Conservation (phyloP, 1,140 invertebrate species). For the Vanessa atalanta region DNA sequence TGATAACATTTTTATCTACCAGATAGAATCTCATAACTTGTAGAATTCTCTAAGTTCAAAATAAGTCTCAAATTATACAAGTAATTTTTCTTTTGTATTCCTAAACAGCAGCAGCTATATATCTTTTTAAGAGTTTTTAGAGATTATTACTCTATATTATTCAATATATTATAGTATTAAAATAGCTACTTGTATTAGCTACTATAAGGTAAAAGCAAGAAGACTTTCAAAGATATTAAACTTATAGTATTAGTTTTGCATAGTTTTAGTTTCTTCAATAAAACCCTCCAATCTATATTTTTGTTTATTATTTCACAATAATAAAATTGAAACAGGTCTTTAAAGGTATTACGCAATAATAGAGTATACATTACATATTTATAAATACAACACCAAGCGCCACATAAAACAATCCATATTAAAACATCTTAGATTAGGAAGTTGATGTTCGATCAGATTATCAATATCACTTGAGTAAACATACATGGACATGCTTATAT, state of each 20-base stretch:
- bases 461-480: slow-evolving; percentile 35
- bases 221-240: neutral
- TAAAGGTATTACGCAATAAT: slow-evolving; percentile 25
- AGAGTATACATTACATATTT: slow-evolving; percentile 34
- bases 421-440: slow-evolving; percentile 40
- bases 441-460: slow-evolving; percentile 44
- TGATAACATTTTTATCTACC: too few species aligned
- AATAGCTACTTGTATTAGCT: neutral
- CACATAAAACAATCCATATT: slow-evolving; percentile 41
- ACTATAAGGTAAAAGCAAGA: neutral
- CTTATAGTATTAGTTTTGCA: neutral
- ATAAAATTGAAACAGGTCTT: slow-evolving; percentile 35
- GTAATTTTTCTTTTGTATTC: too few species aligned
- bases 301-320: slow-evolving; percentile 38
- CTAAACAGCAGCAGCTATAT: neutral
- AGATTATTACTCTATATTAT: neutral
- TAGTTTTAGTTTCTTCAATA: slow-evolving; percentile 25
- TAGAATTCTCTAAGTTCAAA: too few species aligned
- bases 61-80: too few species aligned
- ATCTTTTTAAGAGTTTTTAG: neutral
- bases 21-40: too few species aligned
- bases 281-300: slow-evolving; percentile 27
- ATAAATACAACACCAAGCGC: slow-evolving; percentile 45
- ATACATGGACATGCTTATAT: slow-evolving; percentile 46
- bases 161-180: neutral